phyloP scores from a whole-genome alignment of 2,888 invertebrate species.

The Masnerella sp. region DNA sequence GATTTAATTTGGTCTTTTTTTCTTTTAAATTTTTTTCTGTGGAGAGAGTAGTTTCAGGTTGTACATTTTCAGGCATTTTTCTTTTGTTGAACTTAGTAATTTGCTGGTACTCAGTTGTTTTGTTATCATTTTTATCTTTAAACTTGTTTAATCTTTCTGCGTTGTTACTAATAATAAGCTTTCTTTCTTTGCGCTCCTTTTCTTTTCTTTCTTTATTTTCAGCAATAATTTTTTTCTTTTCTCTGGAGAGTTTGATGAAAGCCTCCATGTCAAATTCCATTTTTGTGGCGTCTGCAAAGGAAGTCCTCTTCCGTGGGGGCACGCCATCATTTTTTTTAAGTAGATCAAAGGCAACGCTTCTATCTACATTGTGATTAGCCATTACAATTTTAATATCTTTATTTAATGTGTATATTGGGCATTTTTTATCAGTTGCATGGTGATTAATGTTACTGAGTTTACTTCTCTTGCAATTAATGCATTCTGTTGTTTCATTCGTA shows the following conservation, averaged over 20 bases:
- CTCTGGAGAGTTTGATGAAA: neutral
- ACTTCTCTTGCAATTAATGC: conserved; percentile 2
- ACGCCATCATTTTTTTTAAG: conserved; percentile 14
- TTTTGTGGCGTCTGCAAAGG: neutral
- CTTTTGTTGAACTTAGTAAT: neutral
- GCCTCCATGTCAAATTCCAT: neutral
- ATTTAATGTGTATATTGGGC: neutral
- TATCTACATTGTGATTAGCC: conserved; percentile 3
- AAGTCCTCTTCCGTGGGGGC: neutral
- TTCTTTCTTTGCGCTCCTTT: neutral
- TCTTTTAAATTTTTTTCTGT: too few species aligned
- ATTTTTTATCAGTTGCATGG: neutral
- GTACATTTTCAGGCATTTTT: too few species aligned
- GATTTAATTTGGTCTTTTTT: too few species aligned
- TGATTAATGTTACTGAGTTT: neutral
- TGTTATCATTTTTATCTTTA: neutral
- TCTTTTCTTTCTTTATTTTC: conserved; percentile 1
- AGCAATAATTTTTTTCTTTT: neutral
- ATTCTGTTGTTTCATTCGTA: neutral
- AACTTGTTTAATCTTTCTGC: neutral
- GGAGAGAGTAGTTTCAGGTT: too few species aligned
- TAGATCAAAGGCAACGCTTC: neutral
- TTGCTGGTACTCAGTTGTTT: neutral
- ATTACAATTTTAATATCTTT: conserved; percentile 4
- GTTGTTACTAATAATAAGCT: neutral